phyloP scores from a whole-genome alignment of 2,888 invertebrate species.

The Pristionchus mayeri region DNA sequence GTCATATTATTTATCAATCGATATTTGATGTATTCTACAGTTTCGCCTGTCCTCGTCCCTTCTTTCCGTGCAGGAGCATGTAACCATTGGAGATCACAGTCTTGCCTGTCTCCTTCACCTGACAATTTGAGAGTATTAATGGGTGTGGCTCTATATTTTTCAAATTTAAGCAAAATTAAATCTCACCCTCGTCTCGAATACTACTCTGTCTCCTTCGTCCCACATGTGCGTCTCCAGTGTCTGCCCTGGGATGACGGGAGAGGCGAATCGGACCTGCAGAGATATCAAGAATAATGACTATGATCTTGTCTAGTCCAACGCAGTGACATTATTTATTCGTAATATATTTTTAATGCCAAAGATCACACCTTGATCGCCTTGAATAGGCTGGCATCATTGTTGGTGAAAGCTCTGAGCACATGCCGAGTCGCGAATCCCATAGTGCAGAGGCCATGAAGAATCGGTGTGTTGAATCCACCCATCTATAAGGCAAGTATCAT shows the following conservation, averaged over 20 bases:
- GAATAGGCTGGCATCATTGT: conserved; percentile 86
- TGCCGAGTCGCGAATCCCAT: conserved; percentile 89
- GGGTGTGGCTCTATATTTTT: too few species aligned
- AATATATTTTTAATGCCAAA: background rate
- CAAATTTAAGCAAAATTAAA: too few species aligned
- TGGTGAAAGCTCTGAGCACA: conserved; percentile 85
- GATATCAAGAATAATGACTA: too few species aligned
- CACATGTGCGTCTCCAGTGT: conserved; percentile 94
- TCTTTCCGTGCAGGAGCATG: conserved; percentile 44
- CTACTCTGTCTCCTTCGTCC: conserved; percentile 87
- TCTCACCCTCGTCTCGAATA: conserved; percentile 86
- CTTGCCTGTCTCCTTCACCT: conserved; percentile 85
- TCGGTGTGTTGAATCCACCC: conserved; percentile 87
- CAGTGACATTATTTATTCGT: too few species aligned
- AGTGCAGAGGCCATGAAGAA: conserved; percentile 94
- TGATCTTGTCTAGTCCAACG: background rate
- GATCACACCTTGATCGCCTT: conserved; percentile 89
- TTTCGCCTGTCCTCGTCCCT: conserved; percentile 3
- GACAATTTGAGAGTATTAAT: too few species aligned
- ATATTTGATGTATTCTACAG: background rate
- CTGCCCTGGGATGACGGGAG: conserved; percentile 94
- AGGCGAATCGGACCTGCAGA: conserved; percentile 87
- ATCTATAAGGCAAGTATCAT: too few species aligned
- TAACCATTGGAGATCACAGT: conserved; percentile 85
- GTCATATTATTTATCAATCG: too few species aligned